These are phyloP conservation scores for Drosophila repletoides DNA, from an alignment of 1,140 invertebrate genomes.

Conservation along the genomic window DNA sequence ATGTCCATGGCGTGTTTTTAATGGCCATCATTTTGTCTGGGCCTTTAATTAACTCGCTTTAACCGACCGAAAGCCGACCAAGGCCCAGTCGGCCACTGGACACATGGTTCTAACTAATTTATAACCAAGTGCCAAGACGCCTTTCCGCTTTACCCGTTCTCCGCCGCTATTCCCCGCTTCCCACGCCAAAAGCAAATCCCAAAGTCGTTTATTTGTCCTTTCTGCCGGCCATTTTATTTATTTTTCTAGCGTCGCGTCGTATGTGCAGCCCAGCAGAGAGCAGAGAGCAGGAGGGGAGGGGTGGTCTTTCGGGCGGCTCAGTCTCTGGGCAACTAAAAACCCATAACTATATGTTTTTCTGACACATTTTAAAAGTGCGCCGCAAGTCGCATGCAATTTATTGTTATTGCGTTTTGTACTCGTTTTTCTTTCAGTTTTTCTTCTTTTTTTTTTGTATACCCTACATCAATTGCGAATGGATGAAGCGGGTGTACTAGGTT, in stretches of 20 bases:
- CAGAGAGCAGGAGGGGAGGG: background rate
- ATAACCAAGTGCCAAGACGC: conserved; percentile 41
- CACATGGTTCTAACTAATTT: conserved; percentile 53
- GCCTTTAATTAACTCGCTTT: conserved; percentile 69
- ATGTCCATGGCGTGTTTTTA: conserved; percentile 67
- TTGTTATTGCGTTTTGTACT: conserved; percentile 68
- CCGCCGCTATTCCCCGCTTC: too few relatives aligned
- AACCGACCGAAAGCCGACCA: conserved; percentile 45
- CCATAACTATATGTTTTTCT: conserved; percentile 75
- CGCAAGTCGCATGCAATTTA: conserved; percentile 69
- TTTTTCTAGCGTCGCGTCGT: conserved; percentile 38
- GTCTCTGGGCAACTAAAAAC: conserved; percentile 58
- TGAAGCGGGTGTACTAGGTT: too few relatives aligned
- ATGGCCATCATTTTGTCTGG: conserved; percentile 53
- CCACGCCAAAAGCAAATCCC: conserved; percentile 49
- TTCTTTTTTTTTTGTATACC: background rate
- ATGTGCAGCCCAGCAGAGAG: background rate
- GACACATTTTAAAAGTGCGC: conserved; percentile 72
- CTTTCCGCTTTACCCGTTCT: too few relatives aligned
- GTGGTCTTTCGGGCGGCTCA: background rate
- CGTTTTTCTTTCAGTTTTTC: conserved; percentile 21
- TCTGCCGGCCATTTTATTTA: conserved; percentile 30
- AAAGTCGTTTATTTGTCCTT: conserved; percentile 59
- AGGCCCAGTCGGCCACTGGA: conserved; percentile 23
- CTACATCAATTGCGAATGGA: too few relatives aligned